Percentiles rank a stretch among this genome's conserved stretches.
These are phyloP conservation scores for Mesochorus sp. DNA, from an alignment of 2,888 invertebrate species.

Conservation along the genomic window DNA sequence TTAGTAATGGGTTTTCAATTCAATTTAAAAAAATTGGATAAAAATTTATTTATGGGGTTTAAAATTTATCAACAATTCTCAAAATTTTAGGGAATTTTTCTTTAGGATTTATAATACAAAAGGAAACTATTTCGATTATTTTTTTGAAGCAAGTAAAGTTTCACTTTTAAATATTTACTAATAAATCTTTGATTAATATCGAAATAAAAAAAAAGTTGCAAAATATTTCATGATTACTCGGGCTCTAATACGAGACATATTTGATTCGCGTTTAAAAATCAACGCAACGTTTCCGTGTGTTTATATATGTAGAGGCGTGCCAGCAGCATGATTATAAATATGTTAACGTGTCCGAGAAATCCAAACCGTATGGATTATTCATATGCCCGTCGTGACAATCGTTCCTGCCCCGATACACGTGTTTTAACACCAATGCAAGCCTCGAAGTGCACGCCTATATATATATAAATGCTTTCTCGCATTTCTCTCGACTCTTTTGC, in stretches of 20 bases:
- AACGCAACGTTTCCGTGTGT: neutral
- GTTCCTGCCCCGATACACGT: constrained; percentile 52
- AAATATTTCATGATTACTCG: too few species aligned
- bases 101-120: too few species aligned
- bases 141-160: too few species aligned
- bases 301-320: constrained; percentile 4
- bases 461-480: neutral
- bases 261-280: neutral
- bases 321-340: constrained; percentile 30
- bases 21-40: neutral
- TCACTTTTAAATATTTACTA: too few species aligned
- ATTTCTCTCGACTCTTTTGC: constrained; percentile 3
- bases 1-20: neutral
- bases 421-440: constrained; percentile 60
- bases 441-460: constrained; percentile 38
- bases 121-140: too few species aligned
- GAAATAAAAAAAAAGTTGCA: too few species aligned
- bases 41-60: neutral
- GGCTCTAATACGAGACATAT: too few species aligned
- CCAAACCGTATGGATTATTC: constrained; percentile 62
- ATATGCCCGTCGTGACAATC: constrained; percentile 48
- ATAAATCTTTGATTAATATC: too few species aligned
- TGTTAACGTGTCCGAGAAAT: constrained; percentile 48
- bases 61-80: neutral
- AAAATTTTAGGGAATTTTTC: too few species aligned